Evolutionary conservation across 2,797 vertebrate genomes (phyloP).

Genomic region (Mionectes olivaceus): DNA sequence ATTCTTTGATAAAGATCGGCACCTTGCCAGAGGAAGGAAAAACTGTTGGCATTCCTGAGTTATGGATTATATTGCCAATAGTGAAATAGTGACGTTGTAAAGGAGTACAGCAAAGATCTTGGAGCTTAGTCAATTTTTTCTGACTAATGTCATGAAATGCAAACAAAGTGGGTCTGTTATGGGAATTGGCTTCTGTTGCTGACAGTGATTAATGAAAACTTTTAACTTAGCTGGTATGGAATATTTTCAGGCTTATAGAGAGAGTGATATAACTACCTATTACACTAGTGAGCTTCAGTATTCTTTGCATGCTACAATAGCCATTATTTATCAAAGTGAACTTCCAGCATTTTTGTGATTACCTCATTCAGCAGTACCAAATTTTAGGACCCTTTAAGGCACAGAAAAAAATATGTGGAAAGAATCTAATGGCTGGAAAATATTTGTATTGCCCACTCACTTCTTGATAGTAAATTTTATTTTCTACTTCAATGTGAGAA

Average conservation of each 20-base stretch:
- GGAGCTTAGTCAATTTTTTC: neutral
- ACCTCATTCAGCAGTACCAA: neutral
- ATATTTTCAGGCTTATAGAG: neutral
- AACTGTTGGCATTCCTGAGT: neutral
- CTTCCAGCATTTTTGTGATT: neutral
- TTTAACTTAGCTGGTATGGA: neutral
- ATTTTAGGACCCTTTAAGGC: neutral
- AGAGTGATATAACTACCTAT: neutral
- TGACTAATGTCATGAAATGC: neutral
- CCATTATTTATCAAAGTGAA: neutral
- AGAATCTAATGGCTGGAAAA: neutral
- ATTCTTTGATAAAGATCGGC: neutral
- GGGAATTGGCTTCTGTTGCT: neutral
- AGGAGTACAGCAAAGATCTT: neutral
- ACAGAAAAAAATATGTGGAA: neutral
- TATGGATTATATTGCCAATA: neutral
- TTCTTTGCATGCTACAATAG: neutral
- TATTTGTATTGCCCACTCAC: neutral
- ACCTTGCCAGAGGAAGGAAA: neutral
- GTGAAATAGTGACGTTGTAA: neutral
- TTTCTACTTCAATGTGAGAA: neutral
- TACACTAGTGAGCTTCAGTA: neutral
- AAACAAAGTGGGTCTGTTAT: neutral
- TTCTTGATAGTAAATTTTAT: neutral
- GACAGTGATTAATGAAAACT: slow-evolving; percentile 40